These are phyloP conservation scores for Epirrhoe tristata DNA, from an alignment of 2,888 invertebrate genomes.

Conservation along the genomic window DNA sequence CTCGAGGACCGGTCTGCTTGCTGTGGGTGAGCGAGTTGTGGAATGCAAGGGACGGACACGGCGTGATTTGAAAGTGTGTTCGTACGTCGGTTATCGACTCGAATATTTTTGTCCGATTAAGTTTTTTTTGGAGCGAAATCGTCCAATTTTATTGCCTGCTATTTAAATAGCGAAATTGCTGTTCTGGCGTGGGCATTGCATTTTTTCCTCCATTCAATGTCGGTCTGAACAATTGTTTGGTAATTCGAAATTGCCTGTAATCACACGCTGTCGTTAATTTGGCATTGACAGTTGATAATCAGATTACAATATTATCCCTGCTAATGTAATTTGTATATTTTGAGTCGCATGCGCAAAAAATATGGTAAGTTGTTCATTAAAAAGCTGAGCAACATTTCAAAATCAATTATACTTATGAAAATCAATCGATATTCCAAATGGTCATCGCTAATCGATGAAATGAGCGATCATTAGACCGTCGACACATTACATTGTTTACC, in stretches of 20 bases:
- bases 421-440: not conserved
- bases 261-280: slow-evolving; percentile 59
- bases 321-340: slow-evolving; percentile 1
- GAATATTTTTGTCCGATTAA: slow-evolving; percentile 54
- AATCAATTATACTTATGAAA: slow-evolving; percentile 7
- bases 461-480: slow-evolving; percentile 18
- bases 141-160: slow-evolving; percentile 38
- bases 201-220: slow-evolving; percentile 55
- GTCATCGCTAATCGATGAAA: slow-evolving; percentile 12
- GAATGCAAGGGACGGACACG: slow-evolving; percentile 79
- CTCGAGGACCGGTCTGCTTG: slow-evolving; percentile 78
- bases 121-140: slow-evolving; percentile 47
- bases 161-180: slow-evolving; percentile 41
- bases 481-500: slow-evolving; percentile 43
- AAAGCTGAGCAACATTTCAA: not conserved
- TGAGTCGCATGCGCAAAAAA: not conserved
- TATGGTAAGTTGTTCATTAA: not conserved
- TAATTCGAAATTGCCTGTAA: slow-evolving; percentile 69
- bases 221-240: slow-evolving; percentile 60
- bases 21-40: slow-evolving; percentile 84
- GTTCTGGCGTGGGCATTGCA: slow-evolving; percentile 49
- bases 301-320: slow-evolving; percentile 31
- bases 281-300: slow-evolving; percentile 62
- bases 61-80: slow-evolving; percentile 80
- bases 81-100: slow-evolving; percentile 66